Evolutionary conservation across 2,797 vertebrate species (phyloP).

Genomic region (Xenops minutus): DNA sequence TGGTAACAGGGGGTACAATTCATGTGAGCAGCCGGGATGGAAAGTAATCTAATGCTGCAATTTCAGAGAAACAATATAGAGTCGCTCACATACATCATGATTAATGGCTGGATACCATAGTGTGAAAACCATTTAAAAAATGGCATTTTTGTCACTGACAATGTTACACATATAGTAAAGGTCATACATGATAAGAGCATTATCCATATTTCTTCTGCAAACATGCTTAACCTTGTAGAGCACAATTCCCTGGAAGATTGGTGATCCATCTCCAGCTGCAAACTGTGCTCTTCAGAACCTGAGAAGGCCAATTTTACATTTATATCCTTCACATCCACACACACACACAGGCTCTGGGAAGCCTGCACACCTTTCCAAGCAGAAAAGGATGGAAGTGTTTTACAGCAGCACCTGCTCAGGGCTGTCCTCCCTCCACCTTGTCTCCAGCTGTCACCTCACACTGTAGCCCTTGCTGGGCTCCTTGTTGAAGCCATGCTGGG

Average conservation of each 20-base stretch:
- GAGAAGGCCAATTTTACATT: constrained; percentile 53
- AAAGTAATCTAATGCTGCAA: constrained; percentile 41
- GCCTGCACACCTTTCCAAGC: not conserved
- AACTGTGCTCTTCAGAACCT: constrained; percentile 6
- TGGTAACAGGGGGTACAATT: constrained; percentile 19
- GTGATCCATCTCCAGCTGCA: constrained; percentile 54
- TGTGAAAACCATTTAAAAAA: constrained; percentile 73
- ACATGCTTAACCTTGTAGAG: constrained; percentile 70
- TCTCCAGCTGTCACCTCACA: not conserved
- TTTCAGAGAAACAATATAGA: constrained; percentile 54
- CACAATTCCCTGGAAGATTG: constrained; percentile 52
- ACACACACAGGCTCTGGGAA: not conserved
- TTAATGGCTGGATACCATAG: constrained; percentile 67
- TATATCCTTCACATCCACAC: not conserved
- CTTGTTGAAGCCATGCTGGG: not conserved
- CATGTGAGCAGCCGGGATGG: not conserved
- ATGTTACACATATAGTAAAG: constrained; percentile 63
- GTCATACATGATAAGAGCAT: constrained; percentile 67
- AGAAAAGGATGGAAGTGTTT: not conserved
- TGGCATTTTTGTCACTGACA: constrained; percentile 69
- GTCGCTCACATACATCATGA: constrained; percentile 55
- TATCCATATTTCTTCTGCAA: constrained; percentile 69
- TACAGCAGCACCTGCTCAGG: not conserved
- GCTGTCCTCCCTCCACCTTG: not conserved
- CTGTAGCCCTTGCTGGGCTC: not conserved